Conservation (phyloP, 2,797 vertebrate species). For the Mallotus villosus region DNA sequence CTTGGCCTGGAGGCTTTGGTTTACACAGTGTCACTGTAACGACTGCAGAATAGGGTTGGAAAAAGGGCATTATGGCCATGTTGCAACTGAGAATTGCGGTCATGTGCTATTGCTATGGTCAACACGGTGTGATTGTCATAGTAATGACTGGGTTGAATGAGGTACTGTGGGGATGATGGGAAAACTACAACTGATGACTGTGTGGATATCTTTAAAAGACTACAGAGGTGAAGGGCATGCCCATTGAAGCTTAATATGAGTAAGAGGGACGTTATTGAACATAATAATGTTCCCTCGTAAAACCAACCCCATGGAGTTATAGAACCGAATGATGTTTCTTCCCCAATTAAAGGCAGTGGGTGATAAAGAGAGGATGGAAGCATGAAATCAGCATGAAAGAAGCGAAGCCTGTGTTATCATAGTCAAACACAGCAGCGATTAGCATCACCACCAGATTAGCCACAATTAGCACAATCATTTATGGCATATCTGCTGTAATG, state of each 20-base stretch:
- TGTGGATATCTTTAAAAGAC: too few relatives aligned
- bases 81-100: not conserved
- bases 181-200: too few relatives aligned
- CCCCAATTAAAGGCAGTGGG: not conserved
- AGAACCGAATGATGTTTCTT: not conserved
- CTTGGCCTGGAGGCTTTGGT: not conserved
- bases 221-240: too few relatives aligned
- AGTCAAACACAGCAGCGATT: slow-evolving; percentile 24
- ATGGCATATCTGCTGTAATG: slow-evolving; percentile 20
- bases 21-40: not conserved
- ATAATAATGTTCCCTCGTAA: too few relatives aligned
- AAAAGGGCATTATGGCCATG: too few relatives aligned
- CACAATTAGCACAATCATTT: slow-evolving; percentile 33
- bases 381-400: slow-evolving; percentile 24
- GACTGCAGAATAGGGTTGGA: not conserved
- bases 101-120: too few relatives aligned
- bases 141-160: too few relatives aligned
- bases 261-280: too few relatives aligned
- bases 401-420: slow-evolving; percentile 18
- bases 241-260: too few relatives aligned
- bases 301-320: too few relatives aligned
- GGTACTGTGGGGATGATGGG: too few relatives aligned
- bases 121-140: not conserved
- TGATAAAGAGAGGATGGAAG: slow-evolving; percentile 1
- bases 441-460: slow-evolving; percentile 29